Evolutionary conservation across 35 echinoderm and acorn worm genomes (phyloP), one percentile per base, ranked within the genome.

Genomic region (Apostichopus parvimensis): DNA sequence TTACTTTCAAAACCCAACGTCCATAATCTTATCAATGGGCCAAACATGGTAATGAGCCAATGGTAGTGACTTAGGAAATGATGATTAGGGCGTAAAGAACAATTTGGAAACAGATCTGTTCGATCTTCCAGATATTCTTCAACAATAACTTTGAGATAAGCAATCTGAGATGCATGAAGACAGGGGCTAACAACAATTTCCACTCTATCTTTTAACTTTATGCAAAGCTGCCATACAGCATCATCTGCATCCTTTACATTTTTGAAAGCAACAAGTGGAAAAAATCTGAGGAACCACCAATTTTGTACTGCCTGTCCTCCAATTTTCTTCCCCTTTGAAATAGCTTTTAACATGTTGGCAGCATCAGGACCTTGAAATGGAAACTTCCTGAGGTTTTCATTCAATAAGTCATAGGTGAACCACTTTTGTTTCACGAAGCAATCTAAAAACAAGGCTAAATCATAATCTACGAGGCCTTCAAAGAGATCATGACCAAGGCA

Each of bases 1-100:
- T 34, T 96, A 92, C 95, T 96, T 55, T 96, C 95, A 89, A 96
- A 96, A 59, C 92, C 56, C 73, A 94, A 14, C 1, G 95, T 96
- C 89, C 95, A 96, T 11, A 83, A 9, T 45, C n/a, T 83, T 23
- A 14, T 56, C 78, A 92, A 78, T 17, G 91, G 91, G 8, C 91
- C 91, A 92, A 92, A 92, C 59, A 18, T 65, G 5, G 53, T 10
- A 12, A 68, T 73, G 13, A 92, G 28, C 1, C 15, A 83, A 70
- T 52, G 79, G 26, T 83, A 92, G 15, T 92, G 79, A 6, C 34
- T 10, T 5, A 73, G 24, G 25, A 59, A 92, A 54, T 92, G 79
- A 73, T 92, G 91, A n/a, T 83, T 92, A 66, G 78, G 56, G 64
- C 57, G 71, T 8, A 95, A 80, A 56, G 18, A 28, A 56, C 14